These are phyloP conservation scores for Gulo gulo DNA, from an alignment of 2,113 vertebrate species.

Conservation along the genomic window DNA sequence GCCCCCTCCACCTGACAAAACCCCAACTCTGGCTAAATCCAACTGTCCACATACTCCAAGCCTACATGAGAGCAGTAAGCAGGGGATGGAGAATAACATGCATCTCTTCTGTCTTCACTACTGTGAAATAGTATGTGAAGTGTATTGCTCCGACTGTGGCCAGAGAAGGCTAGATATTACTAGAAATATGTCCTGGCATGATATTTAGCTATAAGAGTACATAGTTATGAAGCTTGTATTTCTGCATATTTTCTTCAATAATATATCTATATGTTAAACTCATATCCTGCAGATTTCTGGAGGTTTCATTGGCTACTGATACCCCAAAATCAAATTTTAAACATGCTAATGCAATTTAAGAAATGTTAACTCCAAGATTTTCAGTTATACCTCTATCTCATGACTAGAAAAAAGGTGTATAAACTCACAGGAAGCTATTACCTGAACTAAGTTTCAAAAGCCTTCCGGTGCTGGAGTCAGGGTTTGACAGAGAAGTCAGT, in stretches of 20 bases:
- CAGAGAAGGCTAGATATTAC: neutral
- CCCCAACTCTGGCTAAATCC: conserved; percentile 9
- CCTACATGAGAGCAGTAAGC: neutral
- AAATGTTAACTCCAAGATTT: conserved; percentile 11
- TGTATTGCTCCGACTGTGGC: neutral
- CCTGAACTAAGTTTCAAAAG: conserved; percentile 80
- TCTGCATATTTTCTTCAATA: neutral
- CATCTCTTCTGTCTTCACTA: neutral
- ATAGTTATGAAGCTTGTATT: neutral
- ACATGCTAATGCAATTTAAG: conserved; percentile 15
- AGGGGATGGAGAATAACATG: neutral
- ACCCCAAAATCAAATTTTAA: conserved; percentile 10
- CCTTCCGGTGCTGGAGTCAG: conserved; percentile 61
- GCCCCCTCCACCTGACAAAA: neutral
- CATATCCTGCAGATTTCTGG: neutral
- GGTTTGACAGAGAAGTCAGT: conserved; percentile 54
- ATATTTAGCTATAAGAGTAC: conserved; percentile 47
- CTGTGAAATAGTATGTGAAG: neutral
- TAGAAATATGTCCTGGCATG: neutral
- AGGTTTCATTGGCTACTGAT: neutral
- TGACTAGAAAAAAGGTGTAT: neutral
- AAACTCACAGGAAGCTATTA: conserved; percentile 50
- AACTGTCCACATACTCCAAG: neutral
- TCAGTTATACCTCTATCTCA: neutral
- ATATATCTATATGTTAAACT: neutral